These are phyloP conservation scores for Patella depressa DNA, from an alignment of 2,888 invertebrate genomes.

Conservation along the genomic window DNA sequence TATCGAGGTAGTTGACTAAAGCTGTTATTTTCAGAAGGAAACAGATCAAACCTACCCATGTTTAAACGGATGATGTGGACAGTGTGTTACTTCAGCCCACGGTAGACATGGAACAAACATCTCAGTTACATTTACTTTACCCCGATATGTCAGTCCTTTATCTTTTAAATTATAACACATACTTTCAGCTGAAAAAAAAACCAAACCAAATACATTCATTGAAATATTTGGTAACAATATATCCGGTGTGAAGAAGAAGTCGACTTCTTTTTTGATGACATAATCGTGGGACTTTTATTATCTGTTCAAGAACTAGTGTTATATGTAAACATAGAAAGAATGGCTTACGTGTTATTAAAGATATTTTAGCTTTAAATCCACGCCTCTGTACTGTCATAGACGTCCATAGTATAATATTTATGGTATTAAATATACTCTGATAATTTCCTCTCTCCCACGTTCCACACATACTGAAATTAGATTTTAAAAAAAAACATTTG, in stretches of 20 bases:
- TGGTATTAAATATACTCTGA: not conserved
- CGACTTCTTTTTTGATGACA: too few species aligned
- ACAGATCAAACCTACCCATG: conserved; percentile 20
- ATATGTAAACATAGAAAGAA: not conserved
- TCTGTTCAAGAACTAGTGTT: too few species aligned
- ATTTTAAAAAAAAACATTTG: too few species aligned
- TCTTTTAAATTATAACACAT: conserved; percentile 38
- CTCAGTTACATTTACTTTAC: conserved; percentile 37
- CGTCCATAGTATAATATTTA: not conserved
- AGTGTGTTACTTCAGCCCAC: conserved; percentile 44
- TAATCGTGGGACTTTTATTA: too few species aligned
- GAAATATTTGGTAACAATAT: too few species aligned
- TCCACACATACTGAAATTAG: not conserved
- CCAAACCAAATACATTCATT: too few species aligned
- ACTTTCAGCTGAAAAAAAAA: conserved; percentile 32
- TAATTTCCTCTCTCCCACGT: not conserved
- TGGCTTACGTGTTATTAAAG: not conserved
- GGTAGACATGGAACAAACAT: conserved; percentile 42
- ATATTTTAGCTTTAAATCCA: conserved; percentile 1
- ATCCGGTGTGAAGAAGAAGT: too few species aligned
- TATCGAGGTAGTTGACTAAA: too few species aligned
- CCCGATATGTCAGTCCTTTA: conserved; percentile 43
- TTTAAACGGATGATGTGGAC: conserved; percentile 37
- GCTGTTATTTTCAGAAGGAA: too few species aligned
- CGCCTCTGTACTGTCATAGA: not conserved